Evolutionary conservation across 2,797 vertebrate genomes (phyloP).

Genomic region (Chromis chromis): DNA sequence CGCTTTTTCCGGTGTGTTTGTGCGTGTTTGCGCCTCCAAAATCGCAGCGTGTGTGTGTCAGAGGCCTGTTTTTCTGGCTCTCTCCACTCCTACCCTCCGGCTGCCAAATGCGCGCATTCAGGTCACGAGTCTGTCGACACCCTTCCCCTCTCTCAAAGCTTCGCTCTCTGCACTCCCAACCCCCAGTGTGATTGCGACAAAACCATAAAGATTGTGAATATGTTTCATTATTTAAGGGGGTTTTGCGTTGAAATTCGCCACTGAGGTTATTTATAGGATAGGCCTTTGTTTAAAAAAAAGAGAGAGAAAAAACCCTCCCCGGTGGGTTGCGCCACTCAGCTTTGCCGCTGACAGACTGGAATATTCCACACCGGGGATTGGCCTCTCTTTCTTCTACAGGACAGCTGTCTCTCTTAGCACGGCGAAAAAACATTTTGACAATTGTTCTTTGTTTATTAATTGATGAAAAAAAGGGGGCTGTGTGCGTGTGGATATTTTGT

Average conservation of each 20-base stretch:
- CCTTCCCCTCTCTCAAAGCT: conserved; percentile 4
- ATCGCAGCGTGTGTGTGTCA: background rate
- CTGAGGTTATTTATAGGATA: conserved; percentile 71
- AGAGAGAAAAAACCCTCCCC: conserved; percentile 28
- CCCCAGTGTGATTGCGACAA: background rate
- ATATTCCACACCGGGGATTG: conserved; percentile 78
- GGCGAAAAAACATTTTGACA: conserved; percentile 61
- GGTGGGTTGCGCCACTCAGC: conserved; percentile 64
- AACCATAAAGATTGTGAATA: conserved; percentile 4
- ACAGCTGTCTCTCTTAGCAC: conserved; percentile 68
- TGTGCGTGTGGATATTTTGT: conserved; percentile 67
- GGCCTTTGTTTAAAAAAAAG: conserved; percentile 47
- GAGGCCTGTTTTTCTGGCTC: conserved; percentile 72
- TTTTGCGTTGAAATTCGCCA: conserved; percentile 14
- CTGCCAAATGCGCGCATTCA: conserved; percentile 47
- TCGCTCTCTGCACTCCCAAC: background rate
- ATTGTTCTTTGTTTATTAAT: conserved; percentile 53
- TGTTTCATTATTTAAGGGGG: background rate
- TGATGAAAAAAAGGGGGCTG: conserved; percentile 43
- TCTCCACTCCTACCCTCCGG: conserved; percentile 23
- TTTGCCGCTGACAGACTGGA: conserved; percentile 71
- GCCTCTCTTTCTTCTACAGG: conserved; percentile 65
- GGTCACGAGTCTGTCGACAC: conserved; percentile 57
- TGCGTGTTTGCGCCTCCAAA: background rate
- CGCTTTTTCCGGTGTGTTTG: background rate